Evolutionary conservation across 2,797 vertebrate genomes (phyloP).

Genomic region (Spea hammondii): DNA sequence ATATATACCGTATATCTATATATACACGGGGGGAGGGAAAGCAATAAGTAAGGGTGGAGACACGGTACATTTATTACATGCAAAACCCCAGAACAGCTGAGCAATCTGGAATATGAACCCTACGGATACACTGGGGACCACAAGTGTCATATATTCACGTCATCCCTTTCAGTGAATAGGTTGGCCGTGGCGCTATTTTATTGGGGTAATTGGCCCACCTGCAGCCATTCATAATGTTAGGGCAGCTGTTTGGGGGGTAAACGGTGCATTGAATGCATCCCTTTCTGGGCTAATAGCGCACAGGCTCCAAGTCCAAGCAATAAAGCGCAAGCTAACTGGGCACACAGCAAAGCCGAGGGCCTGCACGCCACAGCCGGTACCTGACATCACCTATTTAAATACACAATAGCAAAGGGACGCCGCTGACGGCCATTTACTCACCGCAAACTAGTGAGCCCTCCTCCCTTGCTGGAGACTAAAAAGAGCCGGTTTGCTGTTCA

Average conservation of each 20-base stretch:
- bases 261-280: no score
- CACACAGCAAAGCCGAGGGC: no score
- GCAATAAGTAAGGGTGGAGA: constrained; percentile 12
- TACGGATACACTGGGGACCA: not conserved
- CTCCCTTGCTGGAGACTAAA: constrained; percentile 38
- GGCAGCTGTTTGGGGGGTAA: no score
- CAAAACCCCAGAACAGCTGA: not conserved
- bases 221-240: no score
- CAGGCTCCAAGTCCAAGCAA: no score
- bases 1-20: not conserved
- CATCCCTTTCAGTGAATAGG: no score
- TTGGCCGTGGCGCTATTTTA: no score
- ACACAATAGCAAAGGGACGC: constrained; percentile 10
- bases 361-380: not conserved
- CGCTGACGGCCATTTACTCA: constrained; percentile 38
- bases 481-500: constrained; percentile 31
- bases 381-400: not conserved
- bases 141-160: no score
- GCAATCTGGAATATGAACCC: not conserved
- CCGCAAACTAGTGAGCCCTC: constrained; percentile 36
- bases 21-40: not conserved
- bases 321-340: no score
- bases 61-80: not conserved
- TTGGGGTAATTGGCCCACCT: no score
- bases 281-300: no score